Evolutionary conservation across 2,113 vertebrate species (phyloP), one percentile per base, ranked within the genome.

Genomic region (Pterocles gutturalis): DNA sequence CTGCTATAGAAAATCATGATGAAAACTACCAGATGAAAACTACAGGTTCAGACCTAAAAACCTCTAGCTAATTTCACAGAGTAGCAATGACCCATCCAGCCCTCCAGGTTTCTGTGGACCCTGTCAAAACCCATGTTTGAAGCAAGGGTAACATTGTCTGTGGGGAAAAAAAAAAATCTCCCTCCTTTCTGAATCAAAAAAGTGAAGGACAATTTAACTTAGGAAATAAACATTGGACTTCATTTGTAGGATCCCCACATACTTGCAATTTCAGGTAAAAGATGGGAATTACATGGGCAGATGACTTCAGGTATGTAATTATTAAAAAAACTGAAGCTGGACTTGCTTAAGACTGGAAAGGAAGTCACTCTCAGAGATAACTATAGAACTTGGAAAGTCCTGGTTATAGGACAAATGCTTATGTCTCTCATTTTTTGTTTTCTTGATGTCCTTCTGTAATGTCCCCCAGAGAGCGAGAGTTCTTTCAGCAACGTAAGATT

Each of bases 121-220:
- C 31, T 83, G 34, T 64, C 45, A 87, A 86, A 89, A 34, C 1
- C 6, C 6, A 61, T 7, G 14, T 83, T 53, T 73, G 33, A 77
- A 87, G 6, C 20, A 67, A 21, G 1, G 43, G 1, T 33, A 64
- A 24, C 2, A 20, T 69, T 17, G 26, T 4, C 24, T 46, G 17
- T 49, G 6, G 29, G 31, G 29, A 15, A 4, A 15, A 4, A 45
- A 58, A 13, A 45, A 17, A 19, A 13, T 71, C 45, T 66, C 15
- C 8, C 22, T 2, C 3, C 2, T 0, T 4, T 6, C 3, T 5
- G 55, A 28, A 54, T 49, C 13, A 84, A 77, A 65, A 54, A 3
- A 55, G 6, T 3, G 4, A 51, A 25, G 5, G 10, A 66, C 8
- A 41, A 43, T 48, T 33, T 28, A 82, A 73, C 4, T 26, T 64